phyloP scores from a whole-genome alignment of 2,888 invertebrate species.

The Sphaeridia pumilis region DNA sequence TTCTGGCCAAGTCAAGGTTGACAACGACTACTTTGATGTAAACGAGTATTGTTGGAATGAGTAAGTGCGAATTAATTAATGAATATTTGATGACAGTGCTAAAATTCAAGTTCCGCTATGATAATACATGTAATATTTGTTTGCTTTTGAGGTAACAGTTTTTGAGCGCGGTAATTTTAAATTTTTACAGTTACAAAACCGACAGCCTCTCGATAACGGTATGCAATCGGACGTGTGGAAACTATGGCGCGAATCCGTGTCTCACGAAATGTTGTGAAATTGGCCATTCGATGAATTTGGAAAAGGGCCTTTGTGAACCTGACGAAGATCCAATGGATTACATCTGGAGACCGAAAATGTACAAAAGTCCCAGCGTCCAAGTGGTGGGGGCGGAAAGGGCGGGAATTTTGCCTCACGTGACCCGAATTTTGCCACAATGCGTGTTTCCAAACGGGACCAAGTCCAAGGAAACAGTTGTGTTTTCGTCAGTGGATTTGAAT shows the following conservation, averaged over 20 bases:
- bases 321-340: background rate
- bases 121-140: too few relatives aligned
- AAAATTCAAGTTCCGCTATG: too few relatives aligned
- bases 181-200: background rate
- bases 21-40: background rate
- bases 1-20: background rate
- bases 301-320: background rate
- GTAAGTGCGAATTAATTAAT: too few relatives aligned
- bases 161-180: too few relatives aligned
- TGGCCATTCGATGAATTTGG: conserved; percentile 1
- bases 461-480: background rate
- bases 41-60: background rate
- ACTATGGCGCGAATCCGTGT: conserved; percentile 4
- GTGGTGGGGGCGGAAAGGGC: background rate
- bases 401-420: conserved; percentile 2
- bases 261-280: conserved; percentile 11
- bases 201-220: background rate
- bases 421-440: background rate
- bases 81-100: too few relatives aligned
- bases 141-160: too few relatives aligned
- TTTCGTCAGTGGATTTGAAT: conserved; percentile 2
- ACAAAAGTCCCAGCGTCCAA: background rate
- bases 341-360: conserved; percentile 8
- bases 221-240: conserved; percentile 8
- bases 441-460: conserved; percentile 6